A percentile compares a stretch with the other conserved stretches of the same genome.
phyloP scores from a whole-genome alignment of 2,888 invertebrate genomes.

The Dusona sp. region DNA sequence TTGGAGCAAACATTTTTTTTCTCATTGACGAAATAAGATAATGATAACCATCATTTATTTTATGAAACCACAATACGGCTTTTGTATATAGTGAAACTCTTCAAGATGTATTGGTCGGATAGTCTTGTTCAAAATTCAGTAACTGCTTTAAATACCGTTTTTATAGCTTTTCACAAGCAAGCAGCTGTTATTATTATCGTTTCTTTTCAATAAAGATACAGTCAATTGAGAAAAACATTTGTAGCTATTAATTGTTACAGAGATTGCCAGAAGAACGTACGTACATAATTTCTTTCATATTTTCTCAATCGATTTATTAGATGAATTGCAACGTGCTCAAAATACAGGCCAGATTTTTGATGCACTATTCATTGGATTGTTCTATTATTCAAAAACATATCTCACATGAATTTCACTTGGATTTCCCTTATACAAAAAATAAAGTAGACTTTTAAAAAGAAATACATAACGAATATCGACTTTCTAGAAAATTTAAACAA shows the following conservation, averaged over 20 bases:
- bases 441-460: no score
- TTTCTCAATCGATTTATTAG: neutral
- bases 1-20: neutral
- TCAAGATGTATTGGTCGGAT: neutral
- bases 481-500: neutral
- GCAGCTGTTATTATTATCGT: neutral
- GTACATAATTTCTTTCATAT: neutral
- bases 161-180: neutral
- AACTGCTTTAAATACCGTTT: neutral
- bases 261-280: neutral
- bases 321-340: neutral
- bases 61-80: neutral
- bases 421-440: no score
- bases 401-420: neutral
- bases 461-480: neutral
- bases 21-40: neutral
- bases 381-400: neutral
- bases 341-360: neutral
- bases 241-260: neutral
- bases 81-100: neutral
- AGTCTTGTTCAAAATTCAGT: slow-evolving; percentile 3
- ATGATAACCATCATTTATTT: neutral
- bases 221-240: slow-evolving; percentile 3
- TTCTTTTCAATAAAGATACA: neutral
- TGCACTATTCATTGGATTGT: neutral